Evolutionary conservation across 1,140 invertebrate genomes (phyloP), one percentile per base, ranked within the genome.

Genomic region (Camponotus pennsylvanicus): DNA sequence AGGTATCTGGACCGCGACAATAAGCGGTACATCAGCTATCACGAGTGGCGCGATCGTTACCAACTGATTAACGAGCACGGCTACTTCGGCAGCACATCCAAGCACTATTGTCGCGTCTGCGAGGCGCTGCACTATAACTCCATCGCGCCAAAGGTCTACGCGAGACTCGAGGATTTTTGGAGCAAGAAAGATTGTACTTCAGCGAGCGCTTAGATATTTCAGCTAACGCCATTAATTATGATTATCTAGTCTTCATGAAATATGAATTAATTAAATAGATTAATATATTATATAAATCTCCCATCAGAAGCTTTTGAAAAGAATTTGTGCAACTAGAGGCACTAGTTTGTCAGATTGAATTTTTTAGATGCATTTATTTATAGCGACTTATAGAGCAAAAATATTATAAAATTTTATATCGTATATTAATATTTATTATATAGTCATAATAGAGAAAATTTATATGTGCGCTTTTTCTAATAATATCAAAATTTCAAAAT

Each of bases 71-170:
- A 98, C 92, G 97, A 97, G 92, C 97, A 97, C 92, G 97, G 97
- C 0, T 97, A 97, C 91, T 97, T 97, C 91, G 95, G 96, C 2
- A 96, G 96, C 1, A 89, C 92, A 1, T 97, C 97, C 0, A 95
- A 95, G 83, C 98, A 98, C 93, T 98, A 97, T 93, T 98, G 98
- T 92, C 95, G 98, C 70, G 92, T 98, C 42, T 98, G 98, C 92
- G 97, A 98, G 89, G 96, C 97, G 67, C 94, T 98, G 37, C 97
- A 97, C 93, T 97, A 96, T 89, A 97, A 96, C 89, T 91, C 95
- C 21, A 90, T 87, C 40, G 78, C 71, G 2, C 71, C 80, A n/a
- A 97, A 97, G 89, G 91, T 96, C 18, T 97, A 97, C 78, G 69
- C 93, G 0, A 80, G 95, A 86, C 85, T 97, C 3, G 92, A 94